These are phyloP conservation scores for Poecilia wingei DNA, from an alignment of 2,797 vertebrate genomes.

Conservation along the genomic window DNA sequence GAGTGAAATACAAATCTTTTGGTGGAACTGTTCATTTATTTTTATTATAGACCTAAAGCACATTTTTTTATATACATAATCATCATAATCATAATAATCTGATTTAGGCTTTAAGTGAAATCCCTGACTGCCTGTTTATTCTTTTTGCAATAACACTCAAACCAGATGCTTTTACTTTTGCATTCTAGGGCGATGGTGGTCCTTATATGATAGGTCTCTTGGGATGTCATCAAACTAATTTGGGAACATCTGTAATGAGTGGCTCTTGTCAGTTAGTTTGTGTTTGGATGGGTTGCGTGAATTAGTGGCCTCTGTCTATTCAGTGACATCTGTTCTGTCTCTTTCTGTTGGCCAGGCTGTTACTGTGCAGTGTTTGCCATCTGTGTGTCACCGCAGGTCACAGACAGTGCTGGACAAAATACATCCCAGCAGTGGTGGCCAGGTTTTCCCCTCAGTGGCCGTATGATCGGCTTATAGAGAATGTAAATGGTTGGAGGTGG, in stretches of 20 bases:
- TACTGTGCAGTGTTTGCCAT: constrained; percentile 43
- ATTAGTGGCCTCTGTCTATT: constrained; percentile 30
- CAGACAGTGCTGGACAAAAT: constrained; percentile 55
- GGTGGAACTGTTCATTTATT: constrained; percentile 7
- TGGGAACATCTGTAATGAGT: constrained; percentile 36
- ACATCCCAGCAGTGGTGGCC: constrained; percentile 37
- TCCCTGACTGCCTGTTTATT: constrained; percentile 10
- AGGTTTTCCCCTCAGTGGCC: constrained; percentile 54
- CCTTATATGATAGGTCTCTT: constrained; percentile 29
- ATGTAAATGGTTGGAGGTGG: constrained; percentile 20
- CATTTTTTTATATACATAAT: constrained; percentile 37
- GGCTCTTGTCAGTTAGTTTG: not conserved
- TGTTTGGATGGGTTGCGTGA: constrained; percentile 21
- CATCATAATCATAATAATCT: constrained; percentile 15
- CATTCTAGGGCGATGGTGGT: constrained; percentile 9
- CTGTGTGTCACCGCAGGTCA: constrained; percentile 61
- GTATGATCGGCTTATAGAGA: constrained; percentile 62
- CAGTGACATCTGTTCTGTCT: constrained; percentile 43
- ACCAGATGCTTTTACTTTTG: constrained; percentile 12
- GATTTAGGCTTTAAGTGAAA: constrained; percentile 35
- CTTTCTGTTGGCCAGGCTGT: constrained; percentile 15
- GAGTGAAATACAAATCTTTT: constrained; percentile 17
- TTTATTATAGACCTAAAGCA: constrained; percentile 25
- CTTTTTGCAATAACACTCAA: constrained; percentile 15
- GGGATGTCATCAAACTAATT: constrained; percentile 33